Conservation (phyloP, 2,113 vertebrate genomes). For the Chiloscyllium plagiosum region DNA sequence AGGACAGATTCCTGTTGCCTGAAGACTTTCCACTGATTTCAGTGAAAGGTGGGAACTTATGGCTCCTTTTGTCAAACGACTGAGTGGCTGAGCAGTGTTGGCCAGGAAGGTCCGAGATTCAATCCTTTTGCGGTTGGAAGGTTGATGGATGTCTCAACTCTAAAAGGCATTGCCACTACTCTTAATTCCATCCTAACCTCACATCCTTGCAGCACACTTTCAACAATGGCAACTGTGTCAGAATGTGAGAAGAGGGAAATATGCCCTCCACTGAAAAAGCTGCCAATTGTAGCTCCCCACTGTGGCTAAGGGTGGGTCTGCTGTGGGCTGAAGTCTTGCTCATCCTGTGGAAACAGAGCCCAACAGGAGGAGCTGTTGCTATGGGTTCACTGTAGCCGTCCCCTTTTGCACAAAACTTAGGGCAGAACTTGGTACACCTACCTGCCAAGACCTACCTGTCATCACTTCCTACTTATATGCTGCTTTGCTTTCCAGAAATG, state of each 20-base stretch:
- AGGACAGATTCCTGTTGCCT: neutral
- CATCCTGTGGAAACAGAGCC: neutral
- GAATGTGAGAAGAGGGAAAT: neutral
- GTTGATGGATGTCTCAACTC: neutral
- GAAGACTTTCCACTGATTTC: neutral
- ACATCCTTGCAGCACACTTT: neutral
- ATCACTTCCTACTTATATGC: neutral
- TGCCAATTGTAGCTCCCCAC: neutral
- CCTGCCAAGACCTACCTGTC: neutral
- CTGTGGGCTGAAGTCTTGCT: neutral
- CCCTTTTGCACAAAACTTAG: neutral
- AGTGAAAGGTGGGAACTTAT: neutral
- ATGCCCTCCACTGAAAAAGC: neutral
- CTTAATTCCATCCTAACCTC: neutral
- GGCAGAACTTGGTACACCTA: neutral
- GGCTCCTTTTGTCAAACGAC: neutral
- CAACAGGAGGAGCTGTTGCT: neutral
- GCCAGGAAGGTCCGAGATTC: neutral
- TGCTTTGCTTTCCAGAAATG: neutral
- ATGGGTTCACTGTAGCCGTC: neutral
- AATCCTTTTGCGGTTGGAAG: neutral
- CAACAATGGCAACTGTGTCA: neutral
- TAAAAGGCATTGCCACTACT: neutral
- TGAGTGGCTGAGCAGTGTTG: neutral
- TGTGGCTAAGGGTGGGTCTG: neutral